Percentiles rank a stretch among this genome's conserved stretches.
Conservation (phyloP, 1,140 invertebrate genomes). For the Cepaea nemoralis region DNA sequence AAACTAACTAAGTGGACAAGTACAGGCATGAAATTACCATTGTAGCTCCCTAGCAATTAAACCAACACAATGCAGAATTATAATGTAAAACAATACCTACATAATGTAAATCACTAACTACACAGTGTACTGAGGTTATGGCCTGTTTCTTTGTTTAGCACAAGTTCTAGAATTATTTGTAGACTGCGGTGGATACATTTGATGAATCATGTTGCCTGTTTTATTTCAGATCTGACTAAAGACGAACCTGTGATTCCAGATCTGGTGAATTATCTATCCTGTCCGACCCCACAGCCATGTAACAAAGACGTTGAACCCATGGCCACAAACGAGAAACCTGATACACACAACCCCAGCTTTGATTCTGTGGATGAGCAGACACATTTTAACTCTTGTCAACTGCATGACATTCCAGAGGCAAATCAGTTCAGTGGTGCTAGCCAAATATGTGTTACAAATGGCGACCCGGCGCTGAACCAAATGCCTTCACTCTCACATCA, state of each 20-base stretch:
- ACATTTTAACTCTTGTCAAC: not conserved
- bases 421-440: not conserved
- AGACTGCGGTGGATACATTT: too few relatives aligned
- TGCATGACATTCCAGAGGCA: not conserved
- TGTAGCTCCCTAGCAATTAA: too few relatives aligned
- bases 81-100: too few relatives aligned
- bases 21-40: too few relatives aligned
- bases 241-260: constrained; percentile 25
- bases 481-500: not conserved
- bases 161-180: too few relatives aligned
- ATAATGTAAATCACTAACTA: too few relatives aligned
- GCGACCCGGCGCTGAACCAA: not conserved
- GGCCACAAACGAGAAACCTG: not conserved
- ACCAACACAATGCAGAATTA: too few relatives aligned
- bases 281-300: not conserved
- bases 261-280: constrained; percentile 28
- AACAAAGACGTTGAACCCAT: constrained; percentile 8
- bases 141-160: too few relatives aligned
- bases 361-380: not conserved
- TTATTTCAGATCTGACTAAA: constrained; percentile 20
- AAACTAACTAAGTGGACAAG: too few relatives aligned
- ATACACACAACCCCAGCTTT: not conserved
- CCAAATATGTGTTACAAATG: not conserved
- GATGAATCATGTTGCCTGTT: too few relatives aligned
- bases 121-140: too few relatives aligned